Base-by-base conservation (phyloP, 2,797 vertebrate genomes). In the Galaxias olidus region DNA sequence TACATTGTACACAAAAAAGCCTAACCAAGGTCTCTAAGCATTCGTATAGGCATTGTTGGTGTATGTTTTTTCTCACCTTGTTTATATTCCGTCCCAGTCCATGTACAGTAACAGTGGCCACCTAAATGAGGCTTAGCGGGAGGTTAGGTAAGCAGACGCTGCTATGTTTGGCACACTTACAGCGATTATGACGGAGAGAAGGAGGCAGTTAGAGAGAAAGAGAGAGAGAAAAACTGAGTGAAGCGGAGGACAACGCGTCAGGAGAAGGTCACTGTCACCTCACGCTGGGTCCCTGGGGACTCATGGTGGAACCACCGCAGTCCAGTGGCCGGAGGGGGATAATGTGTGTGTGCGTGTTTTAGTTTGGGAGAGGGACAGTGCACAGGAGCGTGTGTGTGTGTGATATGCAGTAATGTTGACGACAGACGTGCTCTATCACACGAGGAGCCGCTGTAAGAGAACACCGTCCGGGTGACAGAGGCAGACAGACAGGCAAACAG, bases 171-270 rank as follows among this genome's bases (percentile, higher is more conserved):
- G 15, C 58, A 57, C 59, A 62, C 64, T 66, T 42, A 19, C 66
- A 55, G 68, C 60, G 77, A 81, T 86, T 83, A 82, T 75, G 72
- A 74, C 42, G 40, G 59, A 44, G 65, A 61, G n/a, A 67, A 43
- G 15, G 57, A 60, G 65, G 55, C 43, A 53, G 45, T n/a, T n/a
- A 63, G 64, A 65, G 70, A 30, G 50, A 59, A 43, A 49, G 59
- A n/a, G 18, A 40, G 45, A 42, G 10, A 57, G 9, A 42, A 14
- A 57, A 40, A 44, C 40, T 2, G 30, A 53, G 6, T 18, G 45
- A 60, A 18, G 9, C 1, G 45, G 45, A 10, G 9, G 10, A 47
- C 13, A 10, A 3, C 14, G 15, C 46, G 14, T n/a, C 17, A 60
- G 45, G 40, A 13, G 20, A 53, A 62, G 61, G 58, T 49, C 46